Evolutionary conservation across 2,888 invertebrate genomes (phyloP).

Genomic region (Pristionchus arcanus): DNA sequence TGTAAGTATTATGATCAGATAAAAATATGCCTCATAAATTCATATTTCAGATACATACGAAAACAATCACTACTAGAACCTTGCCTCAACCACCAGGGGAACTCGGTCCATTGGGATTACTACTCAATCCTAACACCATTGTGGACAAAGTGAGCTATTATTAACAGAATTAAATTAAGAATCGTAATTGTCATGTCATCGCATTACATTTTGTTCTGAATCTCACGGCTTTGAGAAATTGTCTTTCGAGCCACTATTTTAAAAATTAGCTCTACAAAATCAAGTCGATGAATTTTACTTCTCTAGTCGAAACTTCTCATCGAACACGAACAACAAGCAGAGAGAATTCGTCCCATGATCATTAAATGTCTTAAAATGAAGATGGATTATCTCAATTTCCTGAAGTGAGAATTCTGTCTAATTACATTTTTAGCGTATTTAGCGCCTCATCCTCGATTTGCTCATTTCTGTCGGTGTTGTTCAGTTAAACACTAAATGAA

Average conservation of each 20-base stretch:
- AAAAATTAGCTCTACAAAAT: neutral
- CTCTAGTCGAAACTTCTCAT: neutral
- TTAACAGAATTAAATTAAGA: too few species aligned
- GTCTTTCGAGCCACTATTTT: neutral
- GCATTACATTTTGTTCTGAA: too few species aligned
- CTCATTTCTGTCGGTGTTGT: too few species aligned
- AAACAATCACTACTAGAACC: neutral
- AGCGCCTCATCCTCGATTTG: too few species aligned
- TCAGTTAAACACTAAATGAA: too few species aligned
- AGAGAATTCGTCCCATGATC: neutral
- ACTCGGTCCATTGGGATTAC: neutral
- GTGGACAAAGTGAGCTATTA: neutral
- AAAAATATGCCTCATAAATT: neutral
- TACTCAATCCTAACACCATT: neutral
- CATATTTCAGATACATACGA: neutral
- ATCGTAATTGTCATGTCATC: too few species aligned
- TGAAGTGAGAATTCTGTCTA: neutral
- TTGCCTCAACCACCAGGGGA: neutral
- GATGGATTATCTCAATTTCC: neutral
- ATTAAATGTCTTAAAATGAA: neutral
- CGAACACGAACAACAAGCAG: neutral
- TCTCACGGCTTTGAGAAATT: neutral
- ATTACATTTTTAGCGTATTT: too few species aligned
- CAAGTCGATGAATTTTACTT: neutral
- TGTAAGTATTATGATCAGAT: too few species aligned